Evolutionary conservation across 2,888 invertebrate species (phyloP).

Genomic region (Stenotaenia linearis): DNA sequence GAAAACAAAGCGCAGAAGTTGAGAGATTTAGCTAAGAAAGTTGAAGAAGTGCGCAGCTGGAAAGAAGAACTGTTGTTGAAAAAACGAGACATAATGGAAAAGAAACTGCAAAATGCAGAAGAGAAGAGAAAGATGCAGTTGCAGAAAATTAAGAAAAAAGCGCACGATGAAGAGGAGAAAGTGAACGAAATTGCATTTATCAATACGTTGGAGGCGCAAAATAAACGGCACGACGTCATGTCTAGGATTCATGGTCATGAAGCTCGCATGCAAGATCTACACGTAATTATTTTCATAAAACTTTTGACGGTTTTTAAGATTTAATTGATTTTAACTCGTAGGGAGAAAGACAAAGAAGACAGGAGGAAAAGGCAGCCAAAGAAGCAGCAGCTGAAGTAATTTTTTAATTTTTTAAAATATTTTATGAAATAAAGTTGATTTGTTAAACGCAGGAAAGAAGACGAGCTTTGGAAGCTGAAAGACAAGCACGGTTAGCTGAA

Average conservation of each 20-base stretch:
- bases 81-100: slow-evolving; percentile 49
- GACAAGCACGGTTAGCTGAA: slow-evolving; percentile 52
- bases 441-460: slow-evolving; percentile 70
- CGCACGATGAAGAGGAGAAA: slow-evolving; percentile 96
- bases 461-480: slow-evolving; percentile 74
- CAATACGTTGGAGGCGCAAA: slow-evolving; percentile 90
- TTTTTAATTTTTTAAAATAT: background rate
- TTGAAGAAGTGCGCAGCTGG: slow-evolving; percentile 62
- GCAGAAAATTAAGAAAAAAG: slow-evolving; percentile 73
- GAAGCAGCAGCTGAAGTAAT: slow-evolving; percentile 80
- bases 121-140: slow-evolving; percentile 75
- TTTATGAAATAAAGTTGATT: too few species aligned
- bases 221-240: slow-evolving; percentile 83
- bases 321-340: slow-evolving; percentile 56
- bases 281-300: slow-evolving; percentile 41
- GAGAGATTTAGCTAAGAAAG: slow-evolving; percentile 73
- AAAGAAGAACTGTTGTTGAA: slow-evolving; percentile 81
- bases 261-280: slow-evolving; percentile 56
- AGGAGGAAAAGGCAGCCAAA: slow-evolving; percentile 90
- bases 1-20: slow-evolving; percentile 78
- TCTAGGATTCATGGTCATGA: slow-evolving; percentile 55
- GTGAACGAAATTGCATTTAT: slow-evolving; percentile 96
- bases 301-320: background rate
- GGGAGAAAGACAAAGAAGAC: slow-evolving; percentile 74
- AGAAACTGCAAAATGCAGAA: slow-evolving; percentile 64